A percentile compares a stretch with the other conserved stretches of the same genome.
Conservation (phyloP, 1,140 invertebrate genomes). For the Lanistes nyassanus region DNA sequence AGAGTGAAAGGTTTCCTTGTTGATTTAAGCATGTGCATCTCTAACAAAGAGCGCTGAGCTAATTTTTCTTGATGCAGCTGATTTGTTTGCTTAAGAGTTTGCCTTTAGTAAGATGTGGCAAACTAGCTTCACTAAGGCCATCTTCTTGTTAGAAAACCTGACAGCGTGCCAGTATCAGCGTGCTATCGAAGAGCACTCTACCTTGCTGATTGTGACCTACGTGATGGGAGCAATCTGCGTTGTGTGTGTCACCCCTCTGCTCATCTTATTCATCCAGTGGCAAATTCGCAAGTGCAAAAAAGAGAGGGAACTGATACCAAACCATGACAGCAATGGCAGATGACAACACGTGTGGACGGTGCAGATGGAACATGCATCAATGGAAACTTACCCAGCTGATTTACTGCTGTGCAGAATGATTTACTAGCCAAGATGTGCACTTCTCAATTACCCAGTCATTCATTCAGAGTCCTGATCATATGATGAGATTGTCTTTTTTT, state of each 20-base stretch:
- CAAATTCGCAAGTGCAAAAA: constrained; percentile 27
- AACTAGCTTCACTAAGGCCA: background rate
- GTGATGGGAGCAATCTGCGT: constrained; percentile 54
- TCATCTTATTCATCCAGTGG: constrained; percentile 52
- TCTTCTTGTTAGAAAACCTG: constrained; percentile 42
- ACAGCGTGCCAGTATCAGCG: constrained; percentile 53
- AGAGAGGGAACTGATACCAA: background rate
- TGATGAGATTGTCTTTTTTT: too few relatives aligned
- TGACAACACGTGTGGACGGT: too few relatives aligned
- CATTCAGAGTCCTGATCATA: too few relatives aligned
- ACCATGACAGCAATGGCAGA: background rate
- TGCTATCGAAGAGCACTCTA: constrained; percentile 26
- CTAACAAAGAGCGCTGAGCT: background rate
- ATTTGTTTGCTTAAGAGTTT: background rate
- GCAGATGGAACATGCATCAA: too few relatives aligned
- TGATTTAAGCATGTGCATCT: too few relatives aligned
- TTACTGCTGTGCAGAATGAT: too few relatives aligned
- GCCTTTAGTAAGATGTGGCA: background rate
- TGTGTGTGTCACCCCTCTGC: constrained; percentile 49
- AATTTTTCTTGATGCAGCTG: background rate
- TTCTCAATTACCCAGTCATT: too few relatives aligned
- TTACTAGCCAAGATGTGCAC: too few relatives aligned
- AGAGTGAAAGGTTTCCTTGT: too few relatives aligned
- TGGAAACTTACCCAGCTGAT: too few relatives aligned
- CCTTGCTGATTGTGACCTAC: constrained; percentile 54